Evolutionary conservation across 2,888 invertebrate species (phyloP).

Genomic region (Hirtodrosophila alboralis): DNA sequence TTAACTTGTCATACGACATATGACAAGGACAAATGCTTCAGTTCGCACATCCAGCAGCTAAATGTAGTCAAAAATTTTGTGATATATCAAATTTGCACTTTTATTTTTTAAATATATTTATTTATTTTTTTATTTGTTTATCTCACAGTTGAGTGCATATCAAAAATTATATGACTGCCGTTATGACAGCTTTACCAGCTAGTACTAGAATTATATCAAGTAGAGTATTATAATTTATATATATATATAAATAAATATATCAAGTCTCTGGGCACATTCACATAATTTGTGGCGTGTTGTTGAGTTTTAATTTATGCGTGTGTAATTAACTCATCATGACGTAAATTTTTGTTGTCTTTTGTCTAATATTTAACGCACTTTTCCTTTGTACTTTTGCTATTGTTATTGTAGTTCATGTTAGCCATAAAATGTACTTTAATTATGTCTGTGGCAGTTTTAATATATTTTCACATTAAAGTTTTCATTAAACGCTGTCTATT

Average conservation of each 20-base stretch:
- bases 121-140: conserved; percentile 34
- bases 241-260: too few species aligned
- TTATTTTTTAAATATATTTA: too few species aligned
- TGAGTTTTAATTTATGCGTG: conserved; percentile 43
- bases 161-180: conserved; percentile 25
- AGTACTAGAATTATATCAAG: conserved; percentile 5
- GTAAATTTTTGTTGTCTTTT: conserved; percentile 25
- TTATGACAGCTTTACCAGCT: conserved; percentile 28
- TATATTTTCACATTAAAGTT: not conserved
- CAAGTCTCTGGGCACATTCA: conserved; percentile 8
- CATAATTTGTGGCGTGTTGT: conserved; percentile 19
- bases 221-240: conserved; percentile 6
- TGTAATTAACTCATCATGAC: conserved; percentile 33
- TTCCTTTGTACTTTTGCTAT: too few species aligned
- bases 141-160: conserved; percentile 37
- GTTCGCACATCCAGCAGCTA: conserved; percentile 16
- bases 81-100: conserved; percentile 37
- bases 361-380: conserved; percentile 19
- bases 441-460: conserved; percentile 14
- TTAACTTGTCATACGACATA: conserved; percentile 9
- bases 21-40: conserved; percentile 42
- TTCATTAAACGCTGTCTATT: conserved; percentile 15
- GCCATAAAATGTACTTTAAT: conserved; percentile 38
- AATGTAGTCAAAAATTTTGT: conserved; percentile 5
- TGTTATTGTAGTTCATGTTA: not conserved